Evolutionary conservation across 2,113 vertebrate genomes (phyloP).

Genomic region (Daphoenositta chrysoptera): DNA sequence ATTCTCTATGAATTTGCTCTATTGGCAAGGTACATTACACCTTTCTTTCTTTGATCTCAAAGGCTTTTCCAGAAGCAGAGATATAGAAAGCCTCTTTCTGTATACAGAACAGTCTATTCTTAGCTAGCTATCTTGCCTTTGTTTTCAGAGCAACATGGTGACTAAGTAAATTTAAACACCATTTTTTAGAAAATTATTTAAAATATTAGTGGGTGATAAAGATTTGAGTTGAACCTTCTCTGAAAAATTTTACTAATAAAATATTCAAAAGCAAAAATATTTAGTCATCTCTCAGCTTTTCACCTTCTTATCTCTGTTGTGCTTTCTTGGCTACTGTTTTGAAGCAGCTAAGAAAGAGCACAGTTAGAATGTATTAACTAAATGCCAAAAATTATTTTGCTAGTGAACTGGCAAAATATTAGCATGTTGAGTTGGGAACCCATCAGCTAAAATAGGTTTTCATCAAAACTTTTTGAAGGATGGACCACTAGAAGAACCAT

Average conservation of each 20-base stretch:
- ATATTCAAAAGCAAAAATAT: not conserved
- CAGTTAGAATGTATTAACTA: not conserved
- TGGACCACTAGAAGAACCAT: not conserved
- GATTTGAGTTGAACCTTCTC: not conserved
- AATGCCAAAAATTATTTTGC: not conserved
- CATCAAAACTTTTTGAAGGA: not conserved
- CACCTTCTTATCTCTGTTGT: not conserved
- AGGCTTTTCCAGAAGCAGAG: not conserved
- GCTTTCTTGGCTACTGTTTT: slow-evolving; percentile 2
- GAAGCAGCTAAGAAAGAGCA: not conserved
- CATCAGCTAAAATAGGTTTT: not conserved
- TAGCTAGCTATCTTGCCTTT: not conserved
- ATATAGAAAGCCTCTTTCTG: not conserved
- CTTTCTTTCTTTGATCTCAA: not conserved
- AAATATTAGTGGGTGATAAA: not conserved
- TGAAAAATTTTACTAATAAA: not conserved
- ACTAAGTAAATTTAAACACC: not conserved
- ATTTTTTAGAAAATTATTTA: not conserved
- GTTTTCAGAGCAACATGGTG: not conserved
- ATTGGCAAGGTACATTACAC: not conserved
- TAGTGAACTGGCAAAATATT: not conserved
- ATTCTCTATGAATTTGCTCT: not conserved
- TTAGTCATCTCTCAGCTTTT: not conserved
- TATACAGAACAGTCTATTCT: not conserved
- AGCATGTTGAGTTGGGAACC: not conserved